Percentiles rank a stretch among this genome's conserved stretches.
phyloP scores from a whole-genome alignment of 2,113 vertebrate species.

The Cheirogaleus medius region DNA sequence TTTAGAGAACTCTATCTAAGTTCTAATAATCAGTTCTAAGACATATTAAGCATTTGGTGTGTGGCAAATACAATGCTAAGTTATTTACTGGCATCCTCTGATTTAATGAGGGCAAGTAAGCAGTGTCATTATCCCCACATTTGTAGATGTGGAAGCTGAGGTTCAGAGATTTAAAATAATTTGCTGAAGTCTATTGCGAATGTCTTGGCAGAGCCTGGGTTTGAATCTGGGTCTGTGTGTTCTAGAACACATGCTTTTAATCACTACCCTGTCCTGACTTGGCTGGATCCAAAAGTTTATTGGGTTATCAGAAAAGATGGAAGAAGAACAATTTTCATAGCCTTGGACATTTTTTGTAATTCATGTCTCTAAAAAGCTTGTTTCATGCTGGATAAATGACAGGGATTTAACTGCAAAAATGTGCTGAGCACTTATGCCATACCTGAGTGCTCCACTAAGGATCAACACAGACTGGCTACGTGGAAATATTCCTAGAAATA shows the following conservation, averaged over 20 bases:
- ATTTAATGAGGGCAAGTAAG: not conserved
- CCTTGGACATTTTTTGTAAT: not conserved
- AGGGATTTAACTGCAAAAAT: not conserved
- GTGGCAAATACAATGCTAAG: not conserved
- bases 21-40: not conserved
- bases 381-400: not conserved
- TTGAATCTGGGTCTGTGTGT: not conserved
- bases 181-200: not conserved
- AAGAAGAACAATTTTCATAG: not conserved
- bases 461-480: not conserved
- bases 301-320: not conserved
- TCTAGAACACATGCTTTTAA: not conserved
- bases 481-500: not conserved
- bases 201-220: not conserved
- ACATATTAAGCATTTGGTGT: not conserved
- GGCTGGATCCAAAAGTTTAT: not conserved
- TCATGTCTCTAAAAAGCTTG: not conserved
- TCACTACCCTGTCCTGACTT: not conserved
- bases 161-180: slow-evolving; percentile 3
- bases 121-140: not conserved
- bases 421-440: not conserved
- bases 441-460: not conserved
- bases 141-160: not conserved
- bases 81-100: not conserved
- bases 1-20: not conserved